Base-by-base conservation (phyloP, 2,797 vertebrate genomes). In the Microctenopoma steveboyesi region DNA sequence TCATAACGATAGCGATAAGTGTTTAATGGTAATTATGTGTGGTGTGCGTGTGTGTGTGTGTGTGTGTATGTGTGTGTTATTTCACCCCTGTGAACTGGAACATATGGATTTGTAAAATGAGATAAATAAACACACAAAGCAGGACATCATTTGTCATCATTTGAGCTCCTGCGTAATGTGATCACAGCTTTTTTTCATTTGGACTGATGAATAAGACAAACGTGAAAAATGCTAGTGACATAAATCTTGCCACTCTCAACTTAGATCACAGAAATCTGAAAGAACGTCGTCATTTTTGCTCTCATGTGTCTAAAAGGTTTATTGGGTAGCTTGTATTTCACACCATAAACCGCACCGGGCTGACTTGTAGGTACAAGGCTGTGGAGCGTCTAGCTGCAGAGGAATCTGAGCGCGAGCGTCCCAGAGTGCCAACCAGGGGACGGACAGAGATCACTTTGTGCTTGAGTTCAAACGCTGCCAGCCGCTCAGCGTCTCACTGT, bases 361-460 rank as follows among this genome's bases (percentile, higher is more conserved):
- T 56, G 6, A 4, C 1, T 7, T 59, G 51, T 92, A 98, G 97
- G 95, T 98, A 96, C 93, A 98, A 96, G 92, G 93, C 96, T 71
- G 94, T 96, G 90, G 97, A 98, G 89, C 94, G 95, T 65, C 84
- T 96, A 50, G 96, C 96, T 76, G 95, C 95, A 0, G 96, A 96
- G 87, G 95, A 97, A 35, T 95, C 93, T 43, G 96, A 97, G 85
- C 95, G 93, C 64, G 97, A 97, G 78, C 89, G 86, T 12, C 91
- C 89, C 74, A 92, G 91, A 73, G 92, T 82, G 9, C 56, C 84
- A 14, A 91, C 94, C 43, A 92, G 95, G 85, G 95, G 95, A 50
- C 94, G 95, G 71, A 96, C 94, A 49, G 96, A 97, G 89, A 95
- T 98, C 89, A 97, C 95, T 48, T 89, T 99, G 90, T 96, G 96